These are phyloP conservation scores for Acrossocheilus wenchowensis DNA, from an alignment of 2,797 vertebrate species.

Conservation along the genomic window DNA sequence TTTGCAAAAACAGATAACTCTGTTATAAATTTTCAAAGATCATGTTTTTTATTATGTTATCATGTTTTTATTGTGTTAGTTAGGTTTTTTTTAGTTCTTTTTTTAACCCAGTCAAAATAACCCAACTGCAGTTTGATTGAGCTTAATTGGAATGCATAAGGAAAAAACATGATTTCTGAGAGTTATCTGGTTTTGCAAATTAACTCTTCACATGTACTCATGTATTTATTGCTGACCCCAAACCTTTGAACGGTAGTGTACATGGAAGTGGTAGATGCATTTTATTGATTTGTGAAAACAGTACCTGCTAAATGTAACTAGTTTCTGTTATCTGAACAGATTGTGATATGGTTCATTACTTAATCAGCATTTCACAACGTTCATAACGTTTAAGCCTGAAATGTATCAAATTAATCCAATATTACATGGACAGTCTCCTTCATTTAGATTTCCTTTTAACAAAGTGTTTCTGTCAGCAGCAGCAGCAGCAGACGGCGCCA, in stretches of 20 bases:
- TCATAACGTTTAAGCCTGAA: not conserved
- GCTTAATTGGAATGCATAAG: too few species aligned
- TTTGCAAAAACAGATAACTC: too few species aligned
- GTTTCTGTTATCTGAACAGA: not conserved
- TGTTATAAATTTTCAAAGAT: too few species aligned
- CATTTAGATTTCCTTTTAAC: conserved; percentile 14
- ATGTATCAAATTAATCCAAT: not conserved
- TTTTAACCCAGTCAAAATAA: too few species aligned
- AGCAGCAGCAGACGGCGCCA: conserved; percentile 61
- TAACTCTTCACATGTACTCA: not conserved
- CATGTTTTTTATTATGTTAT: too few species aligned
- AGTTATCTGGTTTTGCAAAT: too few species aligned
- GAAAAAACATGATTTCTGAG: too few species aligned
- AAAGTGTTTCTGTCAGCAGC: not conserved
- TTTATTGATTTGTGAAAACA: not conserved
- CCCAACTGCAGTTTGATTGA: too few species aligned
- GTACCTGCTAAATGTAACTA: not conserved
- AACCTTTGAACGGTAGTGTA: not conserved
- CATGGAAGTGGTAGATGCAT: not conserved
- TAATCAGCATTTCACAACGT: not conserved
- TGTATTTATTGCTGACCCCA: not conserved
- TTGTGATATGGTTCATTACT: not conserved
- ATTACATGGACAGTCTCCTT: conserved; percentile 2
- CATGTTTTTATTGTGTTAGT: too few species aligned
- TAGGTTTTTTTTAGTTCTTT: too few species aligned